A percentile compares a stretch with the other conserved stretches of the same genome.
These are phyloP conservation scores for Mythimna lalbum DNA, from an alignment of 2,888 invertebrate genomes.

Conservation along the genomic window DNA sequence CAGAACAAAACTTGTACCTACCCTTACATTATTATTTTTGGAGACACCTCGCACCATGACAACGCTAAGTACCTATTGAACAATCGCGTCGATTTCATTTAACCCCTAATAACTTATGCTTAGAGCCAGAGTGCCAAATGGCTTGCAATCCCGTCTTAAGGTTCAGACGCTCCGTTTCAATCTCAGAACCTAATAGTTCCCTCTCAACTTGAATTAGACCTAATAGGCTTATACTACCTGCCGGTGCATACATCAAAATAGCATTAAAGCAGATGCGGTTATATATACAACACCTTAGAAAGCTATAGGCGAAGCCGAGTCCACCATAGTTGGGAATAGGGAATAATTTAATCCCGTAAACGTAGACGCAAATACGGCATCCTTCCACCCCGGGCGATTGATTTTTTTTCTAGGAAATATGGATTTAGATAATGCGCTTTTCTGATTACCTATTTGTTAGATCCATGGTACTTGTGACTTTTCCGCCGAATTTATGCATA, in stretches of 20 bases:
- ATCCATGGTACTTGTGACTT: too few species aligned
- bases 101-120: not conserved
- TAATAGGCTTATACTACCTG: not conserved
- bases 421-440: too few species aligned
- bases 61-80: not conserved
- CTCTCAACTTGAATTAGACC: not conserved
- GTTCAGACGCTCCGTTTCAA: not conserved
- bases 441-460: too few species aligned
- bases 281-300: too few species aligned
- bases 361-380: too few species aligned
- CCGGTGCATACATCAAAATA: not conserved
- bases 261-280: not conserved
- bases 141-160: not conserved
- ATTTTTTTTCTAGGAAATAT: too few species aligned
- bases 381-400: too few species aligned
- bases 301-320: too few species aligned
- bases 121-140: not conserved
- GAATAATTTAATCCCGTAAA: too few species aligned
- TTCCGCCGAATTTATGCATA: too few species aligned
- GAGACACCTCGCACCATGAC: not conserved
- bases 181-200: not conserved
- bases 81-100: not conserved
- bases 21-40: not conserved
- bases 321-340: too few species aligned
- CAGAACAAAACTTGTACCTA: too few species aligned